Evolutionary conservation across 2,797 vertebrate genomes (phyloP), one percentile per base, ranked within the genome.

Genomic region (Antrozous pallidus): DNA sequence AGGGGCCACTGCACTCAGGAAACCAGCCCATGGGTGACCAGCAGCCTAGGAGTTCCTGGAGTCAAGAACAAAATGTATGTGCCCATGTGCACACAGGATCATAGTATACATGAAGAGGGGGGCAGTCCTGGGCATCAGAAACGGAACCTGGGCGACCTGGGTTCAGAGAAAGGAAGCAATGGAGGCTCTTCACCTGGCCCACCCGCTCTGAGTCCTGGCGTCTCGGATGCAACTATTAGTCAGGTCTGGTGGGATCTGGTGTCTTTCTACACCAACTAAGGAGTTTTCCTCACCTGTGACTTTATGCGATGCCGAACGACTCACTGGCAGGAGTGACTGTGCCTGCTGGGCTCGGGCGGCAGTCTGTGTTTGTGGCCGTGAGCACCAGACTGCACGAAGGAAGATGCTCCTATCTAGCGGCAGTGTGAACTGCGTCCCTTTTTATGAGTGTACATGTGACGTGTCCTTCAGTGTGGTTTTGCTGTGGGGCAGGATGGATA

Each of bases 31-130:
- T 22, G 12, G 49, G 17, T 61, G 89, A 58, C 20, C 42, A 38
- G 73, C 63, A 40, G 58, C 26, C 45, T 74, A 47, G 51, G 74
- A 36, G 81, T 22, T 56, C 10, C 3, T 28, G 14, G 74, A 17
- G 7, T 36, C 26, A 14, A 63, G 56, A 38, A 42, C n/a, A 58
- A 74, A 42, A 7, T 40, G 51, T 28, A 4, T 24, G 31, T 3
- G 3, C 0, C 8, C 31, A 28, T 14, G 4, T 51, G 40, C 8
- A 14, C 49, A 1, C 2, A 0, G 4, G 18, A 6, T 63, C n/a
- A 16, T 0, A 47, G 10, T 1, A 36, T 31, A 3, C 18, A 6
- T 8, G 42, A 42, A 9, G 42, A 9, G 42, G 42, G 42, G 42
- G 1, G 42, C 7, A 88, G 54, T 33, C 16, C 38, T 16, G 28